phyloP scores from a whole-genome alignment of 2,888 invertebrate species.

The Linyphia triangularis region DNA sequence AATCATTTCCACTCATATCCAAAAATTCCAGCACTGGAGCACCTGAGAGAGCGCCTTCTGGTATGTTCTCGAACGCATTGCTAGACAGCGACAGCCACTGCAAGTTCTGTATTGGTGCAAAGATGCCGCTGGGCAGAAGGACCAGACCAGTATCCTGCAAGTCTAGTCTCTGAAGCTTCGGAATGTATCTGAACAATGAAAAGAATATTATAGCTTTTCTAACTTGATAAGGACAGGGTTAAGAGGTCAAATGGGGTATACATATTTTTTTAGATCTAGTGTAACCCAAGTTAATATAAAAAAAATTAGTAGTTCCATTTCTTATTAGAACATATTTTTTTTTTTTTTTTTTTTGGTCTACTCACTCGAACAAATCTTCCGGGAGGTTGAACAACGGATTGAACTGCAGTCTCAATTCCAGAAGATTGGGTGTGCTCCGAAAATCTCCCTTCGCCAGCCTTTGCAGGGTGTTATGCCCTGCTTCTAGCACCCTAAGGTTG shows the following conservation, averaged over 20 bases:
- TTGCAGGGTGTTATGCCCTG: conserved; percentile 80
- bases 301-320: too few relatives aligned
- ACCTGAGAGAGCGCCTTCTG: conserved; percentile 44
- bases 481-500: conserved; percentile 70
- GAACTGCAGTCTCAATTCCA: conserved; percentile 56
- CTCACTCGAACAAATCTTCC: conserved; percentile 52
- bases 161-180: conserved; percentile 59
- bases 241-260: too few relatives aligned
- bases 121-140: conserved; percentile 29
- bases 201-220: background rate
- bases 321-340: too few relatives aligned
- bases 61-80: conserved; percentile 63
- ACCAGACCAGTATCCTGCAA: conserved; percentile 57
- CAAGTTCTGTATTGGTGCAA: conserved; percentile 40
- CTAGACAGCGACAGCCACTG: conserved; percentile 51
- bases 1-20: conserved; percentile 65
- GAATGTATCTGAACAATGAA: conserved; percentile 18
- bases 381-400: conserved; percentile 55
- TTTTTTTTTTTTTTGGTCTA: too few relatives aligned
- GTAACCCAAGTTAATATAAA: too few relatives aligned
- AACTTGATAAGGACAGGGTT: too few relatives aligned
- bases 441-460: conserved; percentile 11
- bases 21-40: conserved; percentile 31
- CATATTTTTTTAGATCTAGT: too few relatives aligned
- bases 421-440: conserved; percentile 6